phyloP scores from a whole-genome alignment of 1,140 invertebrate genomes.

The Drosophila persimilis region DNA sequence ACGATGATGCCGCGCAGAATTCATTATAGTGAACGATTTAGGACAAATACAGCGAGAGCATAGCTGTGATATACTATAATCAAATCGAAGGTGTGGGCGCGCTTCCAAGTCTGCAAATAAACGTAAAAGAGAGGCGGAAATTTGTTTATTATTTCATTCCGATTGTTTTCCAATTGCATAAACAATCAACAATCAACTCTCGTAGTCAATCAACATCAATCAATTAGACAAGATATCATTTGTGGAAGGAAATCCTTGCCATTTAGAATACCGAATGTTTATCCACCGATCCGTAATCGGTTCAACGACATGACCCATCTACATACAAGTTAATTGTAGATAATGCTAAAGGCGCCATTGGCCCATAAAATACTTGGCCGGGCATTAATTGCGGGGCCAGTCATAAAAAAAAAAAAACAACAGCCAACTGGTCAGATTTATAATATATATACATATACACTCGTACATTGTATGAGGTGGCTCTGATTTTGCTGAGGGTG shows the following conservation, averaged over 20 bases:
- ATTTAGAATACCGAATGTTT: slow-evolving; percentile 6
- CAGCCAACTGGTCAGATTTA: slow-evolving; percentile 42
- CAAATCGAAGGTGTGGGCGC: slow-evolving; percentile 7
- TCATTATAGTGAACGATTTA: slow-evolving; percentile 80
- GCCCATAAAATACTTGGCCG: slow-evolving; percentile 65
- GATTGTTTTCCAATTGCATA: slow-evolving; percentile 9
- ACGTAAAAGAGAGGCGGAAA: neutral
- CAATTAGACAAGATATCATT: slow-evolving; percentile 24
- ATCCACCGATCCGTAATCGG: slow-evolving; percentile 21
- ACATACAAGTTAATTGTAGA: slow-evolving; percentile 37
- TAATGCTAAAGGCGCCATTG: slow-evolving; percentile 57
- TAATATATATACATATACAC: slow-evolving; percentile 35
- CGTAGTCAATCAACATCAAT: slow-evolving; percentile 45
- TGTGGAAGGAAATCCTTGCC: slow-evolving; percentile 31
- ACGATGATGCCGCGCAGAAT: slow-evolving; percentile 82
- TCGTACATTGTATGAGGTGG: neutral
- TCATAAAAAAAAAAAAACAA: slow-evolving; percentile 56
- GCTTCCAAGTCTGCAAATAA: slow-evolving; percentile 47
- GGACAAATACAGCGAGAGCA: slow-evolving; percentile 63
- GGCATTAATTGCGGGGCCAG: slow-evolving; percentile 45
- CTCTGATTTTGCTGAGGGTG: slow-evolving; percentile 13
- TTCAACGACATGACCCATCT: slow-evolving; percentile 58
- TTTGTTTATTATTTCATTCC: slow-evolving; percentile 32
- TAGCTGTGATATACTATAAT: slow-evolving; percentile 36
- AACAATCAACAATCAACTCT: slow-evolving; percentile 24